Conservation (phyloP, 1,140 invertebrate species). For the Bombus fervidus region DNA sequence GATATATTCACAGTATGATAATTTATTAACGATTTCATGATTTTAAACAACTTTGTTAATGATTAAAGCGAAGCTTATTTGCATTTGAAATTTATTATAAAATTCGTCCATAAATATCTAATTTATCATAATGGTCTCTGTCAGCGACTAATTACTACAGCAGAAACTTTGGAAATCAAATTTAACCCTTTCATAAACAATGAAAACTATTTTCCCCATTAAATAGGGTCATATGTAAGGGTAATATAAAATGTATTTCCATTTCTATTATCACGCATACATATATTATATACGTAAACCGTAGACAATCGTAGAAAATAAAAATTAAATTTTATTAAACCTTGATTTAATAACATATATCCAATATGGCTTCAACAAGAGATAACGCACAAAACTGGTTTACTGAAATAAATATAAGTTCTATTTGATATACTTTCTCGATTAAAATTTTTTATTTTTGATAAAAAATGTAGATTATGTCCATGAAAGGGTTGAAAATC, state of each 20-base stretch:
- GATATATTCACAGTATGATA: neutral
- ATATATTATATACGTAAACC: too few relatives aligned
- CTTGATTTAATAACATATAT: neutral
- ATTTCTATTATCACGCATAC: neutral
- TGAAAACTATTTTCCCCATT: neutral
- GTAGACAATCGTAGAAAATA: too few relatives aligned
- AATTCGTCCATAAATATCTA: neutral
- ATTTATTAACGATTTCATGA: neutral
- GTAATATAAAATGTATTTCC: too few relatives aligned
- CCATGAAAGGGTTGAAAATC: neutral
- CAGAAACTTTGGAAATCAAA: neutral
- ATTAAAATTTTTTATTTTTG: neutral
- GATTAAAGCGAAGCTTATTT: neutral
- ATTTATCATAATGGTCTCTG: neutral
- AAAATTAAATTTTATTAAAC: neutral
- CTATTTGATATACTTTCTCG: neutral
- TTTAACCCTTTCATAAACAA: neutral
- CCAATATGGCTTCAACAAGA: neutral
- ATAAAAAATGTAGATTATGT: neutral
- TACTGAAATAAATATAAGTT: neutral
- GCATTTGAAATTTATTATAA: neutral
- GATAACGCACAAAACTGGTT: neutral
- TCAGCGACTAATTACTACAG: neutral
- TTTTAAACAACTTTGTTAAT: neutral
- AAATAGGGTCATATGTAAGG: too few relatives aligned